phyloP scores from a whole-genome alignment of 2,888 invertebrate genomes.

The Deroplatys truncata region DNA sequence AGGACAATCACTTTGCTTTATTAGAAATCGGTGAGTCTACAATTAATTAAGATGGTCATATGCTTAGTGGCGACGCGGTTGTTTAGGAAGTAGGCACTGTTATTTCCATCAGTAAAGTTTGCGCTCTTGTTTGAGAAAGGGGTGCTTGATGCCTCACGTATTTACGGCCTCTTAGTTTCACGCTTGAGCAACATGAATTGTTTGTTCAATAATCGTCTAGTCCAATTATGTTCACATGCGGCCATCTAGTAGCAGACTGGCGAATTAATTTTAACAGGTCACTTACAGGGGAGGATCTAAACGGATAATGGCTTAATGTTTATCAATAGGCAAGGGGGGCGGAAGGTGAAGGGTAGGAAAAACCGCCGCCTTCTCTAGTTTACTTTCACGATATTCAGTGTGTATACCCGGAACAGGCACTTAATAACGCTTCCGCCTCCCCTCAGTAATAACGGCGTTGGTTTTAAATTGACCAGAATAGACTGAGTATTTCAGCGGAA shows the following conservation, averaged over 20 bases:
- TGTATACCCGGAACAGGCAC: not conserved
- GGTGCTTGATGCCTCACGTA: not conserved
- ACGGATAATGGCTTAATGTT: not conserved
- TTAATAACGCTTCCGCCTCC: not conserved
- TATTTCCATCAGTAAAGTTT: not conserved
- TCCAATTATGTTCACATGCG: not conserved
- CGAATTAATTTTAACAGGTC: not conserved
- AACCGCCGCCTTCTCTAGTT: not conserved
- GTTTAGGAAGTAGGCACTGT: not conserved
- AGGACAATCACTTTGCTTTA: too few relatives aligned
- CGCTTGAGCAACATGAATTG: not conserved
- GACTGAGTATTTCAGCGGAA: not conserved
- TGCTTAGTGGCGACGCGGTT: too few relatives aligned
- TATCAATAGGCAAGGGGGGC: not conserved
- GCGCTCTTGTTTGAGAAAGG: not conserved
- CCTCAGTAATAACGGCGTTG: not conserved
- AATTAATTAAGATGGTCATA: too few relatives aligned
- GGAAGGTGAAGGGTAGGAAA: not conserved
- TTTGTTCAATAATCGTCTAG: not conserved
- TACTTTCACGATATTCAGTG: not conserved
- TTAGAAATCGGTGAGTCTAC: too few relatives aligned
- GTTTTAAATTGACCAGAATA: not conserved
- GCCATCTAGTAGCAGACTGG: not conserved
- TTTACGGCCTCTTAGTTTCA: not conserved
- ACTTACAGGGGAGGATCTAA: not conserved